Percentiles rank a stretch among this genome's conserved stretches.
These are phyloP conservation scores for Toxotes jaculatrix DNA, from an alignment of 2,113 vertebrate genomes.

Conservation along the genomic window DNA sequence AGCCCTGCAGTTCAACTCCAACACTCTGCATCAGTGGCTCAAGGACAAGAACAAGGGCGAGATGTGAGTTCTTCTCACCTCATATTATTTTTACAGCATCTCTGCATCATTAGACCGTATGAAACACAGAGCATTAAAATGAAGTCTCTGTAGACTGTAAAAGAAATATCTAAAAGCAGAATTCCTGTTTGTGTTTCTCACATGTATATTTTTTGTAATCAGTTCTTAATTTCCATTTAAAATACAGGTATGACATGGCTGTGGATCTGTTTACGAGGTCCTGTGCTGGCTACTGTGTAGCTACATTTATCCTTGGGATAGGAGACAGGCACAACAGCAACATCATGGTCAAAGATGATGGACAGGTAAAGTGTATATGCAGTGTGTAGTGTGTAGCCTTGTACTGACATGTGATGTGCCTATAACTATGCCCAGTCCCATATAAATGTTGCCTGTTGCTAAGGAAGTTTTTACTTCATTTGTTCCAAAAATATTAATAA, in stretches of 20 bases:
- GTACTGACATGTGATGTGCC: too few species aligned
- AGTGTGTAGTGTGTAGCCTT: too few species aligned
- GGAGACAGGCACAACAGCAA: constrained; percentile 99
- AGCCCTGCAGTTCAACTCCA: constrained; percentile 97
- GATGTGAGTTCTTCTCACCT: constrained; percentile 86
- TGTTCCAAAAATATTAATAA: background rate
- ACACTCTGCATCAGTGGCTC: constrained; percentile 97
- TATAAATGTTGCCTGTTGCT: too few species aligned
- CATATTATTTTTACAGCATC: background rate
- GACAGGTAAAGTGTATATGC: constrained; percentile 87
- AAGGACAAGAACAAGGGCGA: constrained; percentile 99
- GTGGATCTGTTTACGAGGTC: constrained; percentile 98
- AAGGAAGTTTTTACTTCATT: too few species aligned
- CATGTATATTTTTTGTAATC: background rate
- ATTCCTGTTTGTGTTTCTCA: background rate
- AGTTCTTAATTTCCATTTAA: background rate
- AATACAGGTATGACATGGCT: constrained; percentile 93
- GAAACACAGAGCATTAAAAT: background rate
- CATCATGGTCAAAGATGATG: constrained; percentile 99
- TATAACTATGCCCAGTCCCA: too few species aligned
- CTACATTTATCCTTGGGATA: constrained; percentile 97
- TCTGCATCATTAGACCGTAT: background rate
- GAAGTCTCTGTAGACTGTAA: background rate
- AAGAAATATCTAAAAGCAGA: background rate
- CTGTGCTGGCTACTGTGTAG: constrained; percentile 98